phyloP scores from a whole-genome alignment of 2,797 vertebrate genomes.

The Poecilia wingei region DNA sequence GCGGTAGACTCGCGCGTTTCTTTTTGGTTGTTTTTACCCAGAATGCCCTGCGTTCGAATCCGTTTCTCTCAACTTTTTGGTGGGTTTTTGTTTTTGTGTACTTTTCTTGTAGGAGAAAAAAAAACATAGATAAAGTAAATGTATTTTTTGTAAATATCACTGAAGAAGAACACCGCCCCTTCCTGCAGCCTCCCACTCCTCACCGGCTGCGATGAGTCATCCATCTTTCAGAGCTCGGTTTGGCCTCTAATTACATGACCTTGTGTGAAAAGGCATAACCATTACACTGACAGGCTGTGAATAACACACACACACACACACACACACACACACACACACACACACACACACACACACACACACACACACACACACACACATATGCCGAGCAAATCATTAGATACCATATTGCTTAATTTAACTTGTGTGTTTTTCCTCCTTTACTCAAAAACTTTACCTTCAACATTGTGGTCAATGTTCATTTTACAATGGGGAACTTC shows the following conservation, averaged over 20 bases:
- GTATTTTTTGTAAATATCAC: slow-evolving; percentile 3
- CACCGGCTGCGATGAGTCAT: slow-evolving; percentile 67
- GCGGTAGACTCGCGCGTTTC: no score
- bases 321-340: no score
- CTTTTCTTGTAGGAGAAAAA: background rate
- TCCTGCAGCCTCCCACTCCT: slow-evolving; percentile 35
- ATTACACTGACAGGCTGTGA: slow-evolving; percentile 32
- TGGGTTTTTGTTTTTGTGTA: background rate
- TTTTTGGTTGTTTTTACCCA: no score
- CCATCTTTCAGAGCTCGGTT: slow-evolving; percentile 62
- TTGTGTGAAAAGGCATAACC: slow-evolving; percentile 55
- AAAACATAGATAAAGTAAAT: background rate
- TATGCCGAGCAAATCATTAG: slow-evolving; percentile 1
- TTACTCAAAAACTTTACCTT: background rate
- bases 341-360: slow-evolving; percentile 18
- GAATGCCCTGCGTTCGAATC: no score
- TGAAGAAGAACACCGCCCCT: slow-evolving; percentile 19
- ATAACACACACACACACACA: slow-evolving; percentile 23
- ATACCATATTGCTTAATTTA: background rate
- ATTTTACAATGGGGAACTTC: background rate
- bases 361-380: slow-evolving; percentile 16
- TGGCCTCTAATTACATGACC: slow-evolving; percentile 71
- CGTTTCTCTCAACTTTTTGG: no score
- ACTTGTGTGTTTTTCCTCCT: background rate
- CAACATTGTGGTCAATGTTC: background rate